A percentile compares a stretch with the other conserved stretches of the same genome.
Conservation (phyloP, 2,113 vertebrate species). For the Sapayoa aenigma region DNA sequence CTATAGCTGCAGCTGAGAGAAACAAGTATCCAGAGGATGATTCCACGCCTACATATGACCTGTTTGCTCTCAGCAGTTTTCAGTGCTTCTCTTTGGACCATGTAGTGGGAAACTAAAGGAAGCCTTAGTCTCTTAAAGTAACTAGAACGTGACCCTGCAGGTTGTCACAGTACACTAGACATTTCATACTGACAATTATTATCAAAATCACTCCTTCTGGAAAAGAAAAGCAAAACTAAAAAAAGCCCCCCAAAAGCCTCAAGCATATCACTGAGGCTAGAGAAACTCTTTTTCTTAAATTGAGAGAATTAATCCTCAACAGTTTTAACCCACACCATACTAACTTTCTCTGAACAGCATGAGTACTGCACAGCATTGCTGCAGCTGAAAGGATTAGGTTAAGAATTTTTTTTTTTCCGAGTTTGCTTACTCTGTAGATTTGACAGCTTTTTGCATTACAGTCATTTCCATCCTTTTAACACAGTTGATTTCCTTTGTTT, state of each 20-base stretch:
- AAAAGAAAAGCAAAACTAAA: background rate
- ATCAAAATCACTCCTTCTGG: background rate
- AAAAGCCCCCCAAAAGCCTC: background rate
- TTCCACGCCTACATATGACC: background rate
- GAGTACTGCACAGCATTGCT: background rate
- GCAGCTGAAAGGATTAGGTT: conserved; percentile 58
- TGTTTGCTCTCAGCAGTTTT: background rate
- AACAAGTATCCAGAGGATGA: background rate
- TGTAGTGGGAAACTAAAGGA: background rate
- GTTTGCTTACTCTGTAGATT: conserved; percentile 56
- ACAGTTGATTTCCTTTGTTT: conserved; percentile 60
- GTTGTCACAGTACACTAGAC: background rate
- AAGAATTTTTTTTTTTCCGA: conserved; percentile 41
- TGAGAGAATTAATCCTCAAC: conserved; percentile 4
- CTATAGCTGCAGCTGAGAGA: background rate
- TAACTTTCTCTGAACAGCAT: background rate
- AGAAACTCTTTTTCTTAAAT: conserved; percentile 3
- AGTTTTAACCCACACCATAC: background rate
- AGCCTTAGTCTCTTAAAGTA: background rate
- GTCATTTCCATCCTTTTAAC: conserved; percentile 47
- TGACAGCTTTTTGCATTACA: conserved; percentile 56
- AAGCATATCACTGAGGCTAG: background rate
- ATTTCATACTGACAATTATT: background rate
- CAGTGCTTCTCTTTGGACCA: background rate
- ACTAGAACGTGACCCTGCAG: background rate